These are phyloP conservation scores for Spea hammondii DNA, from an alignment of 2,797 vertebrate species.

Conservation along the genomic window DNA sequence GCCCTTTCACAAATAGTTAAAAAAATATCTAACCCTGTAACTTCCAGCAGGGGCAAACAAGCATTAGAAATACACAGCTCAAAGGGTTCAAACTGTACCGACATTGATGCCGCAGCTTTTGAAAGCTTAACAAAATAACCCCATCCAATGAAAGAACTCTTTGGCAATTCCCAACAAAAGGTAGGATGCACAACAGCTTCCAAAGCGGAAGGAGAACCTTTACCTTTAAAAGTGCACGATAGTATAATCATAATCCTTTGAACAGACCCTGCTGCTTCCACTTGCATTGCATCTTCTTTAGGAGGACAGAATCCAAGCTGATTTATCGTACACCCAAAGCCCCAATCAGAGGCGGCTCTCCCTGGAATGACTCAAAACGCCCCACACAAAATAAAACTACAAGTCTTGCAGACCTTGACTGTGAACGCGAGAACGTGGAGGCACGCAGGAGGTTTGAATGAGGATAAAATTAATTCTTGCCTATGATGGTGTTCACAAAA, in stretches of 20 bases:
- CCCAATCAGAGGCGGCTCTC: conserved; percentile 62
- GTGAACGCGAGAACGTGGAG: conserved; percentile 62
- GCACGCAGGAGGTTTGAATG: conserved; percentile 65
- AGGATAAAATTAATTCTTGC: conserved; percentile 63
- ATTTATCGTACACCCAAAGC: conserved; percentile 64
- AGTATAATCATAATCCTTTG: conserved; percentile 63
- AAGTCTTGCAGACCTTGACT: conserved; percentile 62
- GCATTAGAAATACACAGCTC: no score
- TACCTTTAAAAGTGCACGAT: conserved; percentile 66
- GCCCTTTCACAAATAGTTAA: no score
- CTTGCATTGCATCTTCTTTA: conserved; percentile 59
- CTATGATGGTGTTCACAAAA: conserved; percentile 53
- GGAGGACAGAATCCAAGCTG: conserved; percentile 63
- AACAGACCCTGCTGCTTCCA: conserved; percentile 59
- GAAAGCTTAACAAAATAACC: background rate
- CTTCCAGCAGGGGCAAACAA: no score
- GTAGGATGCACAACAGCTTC: no score
- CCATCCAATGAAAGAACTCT: background rate
- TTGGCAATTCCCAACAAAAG: no score
- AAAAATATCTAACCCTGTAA: no score
- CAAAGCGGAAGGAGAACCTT: conserved; percentile 48
- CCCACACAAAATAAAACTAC: conserved; percentile 65
- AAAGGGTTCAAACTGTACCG: background rate
- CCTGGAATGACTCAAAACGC: conserved; percentile 64
- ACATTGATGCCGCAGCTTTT: background rate